Base-by-base conservation (phyloP, 2,797 vertebrate species). In the Rallus crepitans region DNA sequence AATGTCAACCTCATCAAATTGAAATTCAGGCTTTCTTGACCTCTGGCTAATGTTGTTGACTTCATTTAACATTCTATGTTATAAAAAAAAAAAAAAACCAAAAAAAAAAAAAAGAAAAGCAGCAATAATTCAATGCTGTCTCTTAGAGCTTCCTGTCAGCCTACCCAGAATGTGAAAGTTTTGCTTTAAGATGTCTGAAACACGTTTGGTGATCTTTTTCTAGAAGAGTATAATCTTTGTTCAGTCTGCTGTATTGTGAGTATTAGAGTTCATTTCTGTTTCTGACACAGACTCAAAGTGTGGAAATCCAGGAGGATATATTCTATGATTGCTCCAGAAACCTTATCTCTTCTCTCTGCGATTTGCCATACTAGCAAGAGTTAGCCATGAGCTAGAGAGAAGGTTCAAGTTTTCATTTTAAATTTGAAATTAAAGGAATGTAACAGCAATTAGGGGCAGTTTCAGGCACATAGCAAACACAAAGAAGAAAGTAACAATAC, bases 11-110 rank as follows among this genome's bases (percentile, higher is more conserved):
- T 89, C 45, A 77, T 82, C 53, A 82, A 57, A 42, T 33, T 82
- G 89, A 87, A 95, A 81, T 92, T 90, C 63, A 92, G 76, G 19
- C n/a, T 48, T 50, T 89, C 33, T 84, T 84, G 85, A 81, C 86
- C n/a, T 86, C 48, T 66, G 39, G 42, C 15, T 94, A 35, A 48
- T 19, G 70, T 80, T 88, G 52, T 73, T 65, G 59, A 78, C 65
- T 39, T 84, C 48, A 69, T 81, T 93, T 87, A 93, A 63, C 63
- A 73, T 91, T 73, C 21, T 53, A n/a, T 48, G 72, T 77, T 64
- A 35, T 45, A 18, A 45, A 45, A 45, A 45, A 45, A 68, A 81
- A 60, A 47, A 81, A 85, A 63, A 27, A 47, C 10, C 60, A 70
- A 55, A 48, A 83, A 64, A 70, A 55, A 48, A 83, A 87, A 60